Evolutionary conservation across 1,140 invertebrate genomes (phyloP), one percentile per base, ranked within the genome.

Genomic region (Drosophila funebris): DNA sequence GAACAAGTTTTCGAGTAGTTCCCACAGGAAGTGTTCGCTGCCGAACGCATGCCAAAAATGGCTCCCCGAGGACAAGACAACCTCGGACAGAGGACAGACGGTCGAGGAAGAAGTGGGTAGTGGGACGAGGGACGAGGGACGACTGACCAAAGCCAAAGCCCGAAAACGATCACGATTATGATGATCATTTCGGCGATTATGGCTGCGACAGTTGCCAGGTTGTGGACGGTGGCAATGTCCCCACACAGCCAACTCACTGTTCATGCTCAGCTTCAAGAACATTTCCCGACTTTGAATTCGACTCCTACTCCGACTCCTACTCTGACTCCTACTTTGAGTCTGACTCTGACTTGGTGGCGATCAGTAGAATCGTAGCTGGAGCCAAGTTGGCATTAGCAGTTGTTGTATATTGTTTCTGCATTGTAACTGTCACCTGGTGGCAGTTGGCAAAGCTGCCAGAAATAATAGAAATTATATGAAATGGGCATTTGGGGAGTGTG

Each of bases 391-490:
- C 74, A 75, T 67, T 75, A 71, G 67, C 24, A 64, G 61, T 79
- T 57, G 76, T 77, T 85, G 78, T 77, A 87, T 81, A 85, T 81
- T 87, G 78, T 85, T 85, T 77, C 73, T 87, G 81, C 82, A 72
- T 87, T 85, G 82, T 85, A 85, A 87, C 82, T 85, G 82, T 85
- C 82, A 85, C 82, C 82, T 81, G 48, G 78, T 81, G 77, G 83
- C 82, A 85, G 81, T 87, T 78, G 62, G 69, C 82, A 75, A 73
- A 80, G 81, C 78, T 84, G 81, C 73, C 82, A 81, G 56, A 81
- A 85, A 85, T 85, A 85, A 87, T 82, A 87, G 82, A 87, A 85
- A 85, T 85, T 85, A 87, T 85, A 87, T 85, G 76, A 85, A 85
- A 85, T 85, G 82, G 82, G 77, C 78, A 87, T 81, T 85, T 78